Evolutionary conservation across 2,797 vertebrate genomes (phyloP).

Genomic region (Chanos chanos): DNA sequence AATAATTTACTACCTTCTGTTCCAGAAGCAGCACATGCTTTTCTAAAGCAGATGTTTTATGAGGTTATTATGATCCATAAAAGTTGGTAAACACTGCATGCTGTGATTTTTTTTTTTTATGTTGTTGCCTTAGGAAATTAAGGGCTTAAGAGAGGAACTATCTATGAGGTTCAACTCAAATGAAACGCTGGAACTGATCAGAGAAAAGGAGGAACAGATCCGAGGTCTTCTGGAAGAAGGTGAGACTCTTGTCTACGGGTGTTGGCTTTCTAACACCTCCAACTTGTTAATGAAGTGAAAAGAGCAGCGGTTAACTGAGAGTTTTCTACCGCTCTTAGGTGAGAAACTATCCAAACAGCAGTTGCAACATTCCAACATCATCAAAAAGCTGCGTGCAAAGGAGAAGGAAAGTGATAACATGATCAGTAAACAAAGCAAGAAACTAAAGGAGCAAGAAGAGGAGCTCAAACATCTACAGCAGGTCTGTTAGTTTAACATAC

Average conservation of each 20-base stretch:
- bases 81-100: neutral
- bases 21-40: too few species aligned
- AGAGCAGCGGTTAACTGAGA: neutral
- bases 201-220: constrained; percentile 97
- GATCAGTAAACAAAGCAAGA: constrained; percentile 82
- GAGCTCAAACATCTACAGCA: constrained; percentile 87
- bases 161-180: constrained; percentile 85
- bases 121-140: constrained; percentile 79
- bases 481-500: constrained; percentile 59
- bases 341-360: constrained; percentile 98
- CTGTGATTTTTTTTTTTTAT: neutral
- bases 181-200: constrained; percentile 89
- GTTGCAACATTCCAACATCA: constrained; percentile 93
- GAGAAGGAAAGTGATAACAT: constrained; percentile 87
- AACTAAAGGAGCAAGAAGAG: constrained; percentile 86
- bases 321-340: constrained; percentile 63
- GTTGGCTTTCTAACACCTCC: neutral
- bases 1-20: too few species aligned
- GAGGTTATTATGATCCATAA: neutral
- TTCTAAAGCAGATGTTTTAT: neutral
- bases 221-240: constrained; percentile 94
- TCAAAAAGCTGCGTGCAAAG: constrained; percentile 94
- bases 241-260: constrained; percentile 42
- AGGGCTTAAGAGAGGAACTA: constrained; percentile 87
- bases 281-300: neutral